A percentile compares a stretch with the other conserved stretches of the same genome.
Evolutionary conservation across 2,797 vertebrate genomes (phyloP).

Genomic region (Enteromius mattozi): DNA sequence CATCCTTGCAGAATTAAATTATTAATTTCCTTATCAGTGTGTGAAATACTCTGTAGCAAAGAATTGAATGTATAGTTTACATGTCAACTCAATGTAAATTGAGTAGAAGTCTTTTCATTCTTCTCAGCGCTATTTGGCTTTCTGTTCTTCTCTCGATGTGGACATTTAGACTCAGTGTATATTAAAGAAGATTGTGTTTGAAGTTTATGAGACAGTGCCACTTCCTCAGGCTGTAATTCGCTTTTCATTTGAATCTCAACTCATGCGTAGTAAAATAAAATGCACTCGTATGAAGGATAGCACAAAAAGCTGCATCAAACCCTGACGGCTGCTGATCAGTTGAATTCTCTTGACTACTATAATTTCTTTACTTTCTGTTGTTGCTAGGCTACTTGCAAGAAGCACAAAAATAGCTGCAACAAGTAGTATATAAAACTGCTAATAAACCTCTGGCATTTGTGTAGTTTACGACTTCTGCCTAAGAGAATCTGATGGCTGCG

Average conservation of each 20-base stretch:
- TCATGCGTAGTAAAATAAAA: conserved; percentile 26
- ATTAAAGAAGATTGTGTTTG: conserved; percentile 29
- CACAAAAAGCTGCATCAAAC: not conserved
- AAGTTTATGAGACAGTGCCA: conserved; percentile 28
- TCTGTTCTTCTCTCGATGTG: not conserved
- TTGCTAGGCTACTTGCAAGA: conserved; percentile 54
- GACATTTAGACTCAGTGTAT: not conserved
- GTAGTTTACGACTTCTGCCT: conserved; percentile 25
- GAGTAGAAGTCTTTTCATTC: not conserved
- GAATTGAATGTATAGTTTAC: not conserved
- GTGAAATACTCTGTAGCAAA: not conserved
- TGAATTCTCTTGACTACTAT: conserved; percentile 10
- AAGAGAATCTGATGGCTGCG: not conserved
- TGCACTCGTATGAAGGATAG: not conserved
- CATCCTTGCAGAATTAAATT: not conserved
- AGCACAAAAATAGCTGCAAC: conserved; percentile 40
- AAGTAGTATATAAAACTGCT: conserved; percentile 30
- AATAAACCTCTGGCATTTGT: conserved; percentile 45
- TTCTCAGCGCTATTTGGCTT: not conserved
- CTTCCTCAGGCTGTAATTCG: conserved; percentile 19
- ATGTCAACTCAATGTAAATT: not conserved
- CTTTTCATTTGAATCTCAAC: conserved; percentile 43
- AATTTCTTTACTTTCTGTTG: conserved; percentile 37
- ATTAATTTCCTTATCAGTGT: not conserved
- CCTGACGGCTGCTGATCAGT: conserved; percentile 4